Evolutionary conservation across 1,140 invertebrate species (phyloP).

Genomic region (Drosophila bocki): DNA sequence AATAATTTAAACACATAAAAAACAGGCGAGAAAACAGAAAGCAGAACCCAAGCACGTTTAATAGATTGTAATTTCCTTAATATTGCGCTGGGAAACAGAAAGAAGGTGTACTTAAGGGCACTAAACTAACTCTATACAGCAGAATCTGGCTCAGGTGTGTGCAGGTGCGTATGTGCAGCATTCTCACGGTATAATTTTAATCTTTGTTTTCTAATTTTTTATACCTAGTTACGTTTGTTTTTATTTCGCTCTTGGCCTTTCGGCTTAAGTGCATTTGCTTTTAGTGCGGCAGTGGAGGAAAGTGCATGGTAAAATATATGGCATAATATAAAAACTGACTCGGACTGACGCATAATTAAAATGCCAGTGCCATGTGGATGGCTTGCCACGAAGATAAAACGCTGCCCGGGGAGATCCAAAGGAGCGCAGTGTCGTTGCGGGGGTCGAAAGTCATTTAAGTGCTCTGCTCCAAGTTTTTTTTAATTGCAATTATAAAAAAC

Average conservation of each 20-base stretch:
- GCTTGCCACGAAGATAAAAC: constrained; percentile 72
- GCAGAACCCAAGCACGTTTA: constrained; percentile 59
- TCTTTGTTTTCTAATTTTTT: constrained; percentile 9
- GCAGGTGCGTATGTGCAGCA: constrained; percentile 69
- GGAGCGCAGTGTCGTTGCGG: not conserved
- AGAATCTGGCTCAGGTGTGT: constrained; percentile 27
- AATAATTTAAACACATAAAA: constrained; percentile 45
- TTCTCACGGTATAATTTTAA: constrained; percentile 7
- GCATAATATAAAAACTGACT: constrained; percentile 47
- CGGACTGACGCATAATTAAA: constrained; percentile 80
- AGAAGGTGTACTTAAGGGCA: constrained; percentile 56
- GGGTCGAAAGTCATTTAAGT: constrained; percentile 74
- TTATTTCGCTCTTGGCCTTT: constrained; percentile 35
- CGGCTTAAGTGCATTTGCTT: constrained; percentile 73
- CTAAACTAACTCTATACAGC: constrained; percentile 42
- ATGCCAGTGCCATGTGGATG: constrained; percentile 77
- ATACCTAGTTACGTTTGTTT: constrained; percentile 18
- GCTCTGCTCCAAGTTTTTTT: constrained; percentile 67
- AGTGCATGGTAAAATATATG: constrained; percentile 34
- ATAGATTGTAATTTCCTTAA: constrained; percentile 67
- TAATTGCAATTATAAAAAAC: constrained; percentile 79
- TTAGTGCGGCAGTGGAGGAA: constrained; percentile 52
- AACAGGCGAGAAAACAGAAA: constrained; percentile 43
- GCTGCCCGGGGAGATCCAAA: constrained; percentile 42
- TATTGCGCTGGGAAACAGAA: constrained; percentile 56